phyloP scores from a whole-genome alignment of 2,888 invertebrate genomes.

The Nymphalis c-album region DNA sequence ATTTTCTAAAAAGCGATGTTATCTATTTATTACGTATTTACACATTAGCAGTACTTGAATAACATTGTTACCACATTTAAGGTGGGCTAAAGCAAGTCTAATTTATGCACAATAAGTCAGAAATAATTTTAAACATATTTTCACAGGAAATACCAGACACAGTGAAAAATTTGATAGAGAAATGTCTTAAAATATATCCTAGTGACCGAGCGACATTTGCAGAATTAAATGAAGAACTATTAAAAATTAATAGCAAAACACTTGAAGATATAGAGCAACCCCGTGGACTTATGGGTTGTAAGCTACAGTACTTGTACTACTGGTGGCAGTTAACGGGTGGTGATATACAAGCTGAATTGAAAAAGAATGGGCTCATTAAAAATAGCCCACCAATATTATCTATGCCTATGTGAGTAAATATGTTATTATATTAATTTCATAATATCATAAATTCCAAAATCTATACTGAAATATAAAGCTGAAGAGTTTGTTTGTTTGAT shows the following conservation, averaged over 20 bases:
- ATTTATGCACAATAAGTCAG: no score
- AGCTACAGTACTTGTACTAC: conserved; percentile 93
- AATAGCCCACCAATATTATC: conserved; percentile 91
- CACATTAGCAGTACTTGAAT: no score
- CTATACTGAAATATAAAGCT: no score
- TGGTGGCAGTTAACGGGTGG: conserved; percentile 98
- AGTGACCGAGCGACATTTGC: conserved; percentile 78
- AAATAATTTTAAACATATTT: neutral
- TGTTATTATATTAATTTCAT: neutral
- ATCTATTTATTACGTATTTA: no score
- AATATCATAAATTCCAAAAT: no score
- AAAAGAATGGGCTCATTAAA: conserved; percentile 94
- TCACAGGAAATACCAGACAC: conserved; percentile 82
- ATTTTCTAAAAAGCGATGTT: no score
- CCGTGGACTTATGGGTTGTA: conserved; percentile 72
- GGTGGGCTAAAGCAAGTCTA: no score
- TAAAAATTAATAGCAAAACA: conserved; percentile 61
- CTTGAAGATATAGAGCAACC: conserved; percentile 72
- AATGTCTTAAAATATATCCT: conserved; percentile 86
- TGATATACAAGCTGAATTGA: conserved; percentile 93
- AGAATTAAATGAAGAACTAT: conserved; percentile 78
- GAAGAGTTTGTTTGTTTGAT: no score
- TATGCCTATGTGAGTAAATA: conserved; percentile 84
- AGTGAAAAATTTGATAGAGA: conserved; percentile 84
- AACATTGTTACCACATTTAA: no score